phyloP scores from a whole-genome alignment of 2,888 invertebrate species.

The Temnothorax unifasciatus region DNA sequence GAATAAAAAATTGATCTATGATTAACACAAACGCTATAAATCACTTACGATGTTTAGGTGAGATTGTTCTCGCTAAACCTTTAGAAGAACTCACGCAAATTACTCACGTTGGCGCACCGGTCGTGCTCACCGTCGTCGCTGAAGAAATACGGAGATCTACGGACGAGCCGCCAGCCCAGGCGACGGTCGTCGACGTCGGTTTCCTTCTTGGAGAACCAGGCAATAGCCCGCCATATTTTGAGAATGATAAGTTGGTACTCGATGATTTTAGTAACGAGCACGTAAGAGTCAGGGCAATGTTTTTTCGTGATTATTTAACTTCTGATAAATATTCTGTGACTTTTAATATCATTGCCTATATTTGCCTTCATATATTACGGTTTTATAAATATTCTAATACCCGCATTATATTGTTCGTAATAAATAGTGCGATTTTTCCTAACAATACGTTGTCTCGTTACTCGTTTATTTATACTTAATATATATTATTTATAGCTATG shows the following conservation, averaged over 20 bases:
- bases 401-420: not conserved
- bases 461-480: not conserved
- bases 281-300: constrained; percentile 22
- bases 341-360: not conserved
- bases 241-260: constrained; percentile 90
- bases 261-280: constrained; percentile 27
- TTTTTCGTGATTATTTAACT: not conserved
- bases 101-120: constrained; percentile 94
- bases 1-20: not conserved
- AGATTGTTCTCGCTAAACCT: constrained; percentile 90
- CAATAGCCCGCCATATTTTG: constrained; percentile 93
- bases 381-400: not conserved
- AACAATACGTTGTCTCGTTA: not conserved
- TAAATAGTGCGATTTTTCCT: not conserved
- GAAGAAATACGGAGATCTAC: constrained; percentile 93
- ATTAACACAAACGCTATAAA: not conserved
- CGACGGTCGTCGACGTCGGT: constrained; percentile 93
- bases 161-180: constrained; percentile 92
- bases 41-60: constrained; percentile 87
- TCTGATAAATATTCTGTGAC: not conserved
- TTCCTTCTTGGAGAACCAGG: constrained; percentile 93
- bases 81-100: constrained; percentile 93
- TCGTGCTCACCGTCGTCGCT: constrained; percentile 94
- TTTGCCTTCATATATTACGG: no score
- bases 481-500: constrained; percentile 88